Evolutionary conservation across 2,113 vertebrate genomes (phyloP).

Genomic region (Ploceus nigricollis): DNA sequence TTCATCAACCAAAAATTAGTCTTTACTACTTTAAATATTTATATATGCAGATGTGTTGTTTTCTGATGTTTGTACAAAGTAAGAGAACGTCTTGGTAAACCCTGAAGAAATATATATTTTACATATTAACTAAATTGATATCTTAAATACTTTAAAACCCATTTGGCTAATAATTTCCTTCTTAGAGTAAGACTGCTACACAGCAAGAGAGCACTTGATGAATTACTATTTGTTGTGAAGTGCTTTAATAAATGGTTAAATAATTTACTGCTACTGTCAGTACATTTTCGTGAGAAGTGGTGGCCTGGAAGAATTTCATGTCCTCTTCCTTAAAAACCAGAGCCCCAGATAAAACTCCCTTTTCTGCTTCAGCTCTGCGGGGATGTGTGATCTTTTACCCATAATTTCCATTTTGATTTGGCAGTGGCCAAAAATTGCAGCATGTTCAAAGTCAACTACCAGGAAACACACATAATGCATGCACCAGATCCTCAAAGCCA

Average conservation of each 20-base stretch:
- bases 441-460: background rate
- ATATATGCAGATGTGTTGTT: background rate
- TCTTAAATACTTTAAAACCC: background rate
- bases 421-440: background rate
- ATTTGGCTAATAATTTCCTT: slow-evolving; percentile 33
- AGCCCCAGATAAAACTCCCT: background rate
- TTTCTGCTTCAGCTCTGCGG: background rate
- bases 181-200: slow-evolving; percentile 33
- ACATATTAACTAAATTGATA: slow-evolving; percentile 45
- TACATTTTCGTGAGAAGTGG: slow-evolving; percentile 1
- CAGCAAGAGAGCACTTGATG: slow-evolving; percentile 53
- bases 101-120: background rate
- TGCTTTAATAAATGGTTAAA: slow-evolving; percentile 73
- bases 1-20: background rate
- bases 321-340: background rate
- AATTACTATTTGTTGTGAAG: slow-evolving; percentile 71
- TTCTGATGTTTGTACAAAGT: background rate
- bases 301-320: background rate
- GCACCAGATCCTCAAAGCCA: background rate
- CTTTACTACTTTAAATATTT: background rate
- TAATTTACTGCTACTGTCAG: slow-evolving; percentile 42
- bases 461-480: background rate
- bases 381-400: background rate
- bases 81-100: background rate
- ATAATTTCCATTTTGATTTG: background rate